phyloP scores from a whole-genome alignment of 2,888 invertebrate species.

The Agelastica alni region DNA sequence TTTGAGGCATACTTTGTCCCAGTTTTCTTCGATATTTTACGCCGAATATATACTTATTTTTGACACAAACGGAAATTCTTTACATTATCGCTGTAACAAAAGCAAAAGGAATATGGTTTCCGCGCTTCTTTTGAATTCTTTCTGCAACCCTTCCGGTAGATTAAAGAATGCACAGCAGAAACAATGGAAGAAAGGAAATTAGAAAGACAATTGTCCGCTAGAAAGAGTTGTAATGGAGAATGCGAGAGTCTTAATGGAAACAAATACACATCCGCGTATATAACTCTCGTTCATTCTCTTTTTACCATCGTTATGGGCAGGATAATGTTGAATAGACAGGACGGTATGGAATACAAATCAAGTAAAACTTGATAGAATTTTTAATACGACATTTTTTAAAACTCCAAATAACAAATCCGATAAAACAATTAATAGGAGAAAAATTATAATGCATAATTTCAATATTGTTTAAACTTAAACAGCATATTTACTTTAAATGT shows the following conservation, averaged over 20 bases:
- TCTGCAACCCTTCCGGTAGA: constrained; percentile 7
- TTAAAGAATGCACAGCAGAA: constrained; percentile 7
- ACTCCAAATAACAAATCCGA: too few species aligned
- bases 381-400: too few species aligned
- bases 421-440: too few species aligned
- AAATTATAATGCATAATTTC: too few species aligned
- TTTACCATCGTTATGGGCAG: background rate
- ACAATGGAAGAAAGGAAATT: constrained; percentile 12
- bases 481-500: too few species aligned
- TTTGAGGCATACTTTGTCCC: too few species aligned
- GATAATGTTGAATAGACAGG: constrained; percentile 1
- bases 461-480: too few species aligned
- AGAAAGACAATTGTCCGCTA: constrained; percentile 13
- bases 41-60: background rate
- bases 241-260: constrained; percentile 10
- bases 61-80: background rate
- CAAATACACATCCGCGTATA: constrained; percentile 7
- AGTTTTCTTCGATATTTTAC: background rate
- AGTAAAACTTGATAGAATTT: too few species aligned
- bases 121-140: constrained; percentile 8
- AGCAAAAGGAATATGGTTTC: constrained; percentile 6
- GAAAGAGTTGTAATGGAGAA: constrained; percentile 13
- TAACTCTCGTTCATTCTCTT: background rate
- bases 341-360: too few species aligned
- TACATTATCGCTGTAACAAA: constrained; percentile 1